Evolutionary conservation across 2,113 vertebrate genomes (phyloP).

Genomic region (Grammomys surdaster): DNA sequence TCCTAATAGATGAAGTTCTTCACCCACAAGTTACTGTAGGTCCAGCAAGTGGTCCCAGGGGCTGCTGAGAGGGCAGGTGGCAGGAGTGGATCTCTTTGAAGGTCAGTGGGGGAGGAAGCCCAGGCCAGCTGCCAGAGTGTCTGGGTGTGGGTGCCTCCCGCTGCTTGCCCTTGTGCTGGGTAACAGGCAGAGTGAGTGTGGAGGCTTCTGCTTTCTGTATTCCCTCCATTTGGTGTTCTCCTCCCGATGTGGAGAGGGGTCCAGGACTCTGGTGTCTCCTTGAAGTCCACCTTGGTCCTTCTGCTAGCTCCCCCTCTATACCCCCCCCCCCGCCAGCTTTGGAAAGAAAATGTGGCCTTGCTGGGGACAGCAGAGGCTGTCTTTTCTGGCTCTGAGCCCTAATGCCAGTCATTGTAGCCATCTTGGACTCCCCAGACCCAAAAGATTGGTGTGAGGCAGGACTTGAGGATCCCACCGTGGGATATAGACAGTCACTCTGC

Average conservation of each 20-base stretch:
- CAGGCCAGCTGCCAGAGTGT: background rate
- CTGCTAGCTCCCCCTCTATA: background rate
- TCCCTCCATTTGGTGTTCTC: background rate
- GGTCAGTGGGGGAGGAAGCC: constrained; percentile 71
- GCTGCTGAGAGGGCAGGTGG: constrained; percentile 5
- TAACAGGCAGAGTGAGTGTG: background rate
- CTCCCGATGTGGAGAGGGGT: background rate
- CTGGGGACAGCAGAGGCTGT: background rate
- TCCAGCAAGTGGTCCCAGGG: background rate
- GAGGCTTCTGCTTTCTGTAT: background rate
- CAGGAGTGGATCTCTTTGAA: constrained; percentile 66
- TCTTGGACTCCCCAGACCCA: background rate
- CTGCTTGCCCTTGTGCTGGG: constrained; percentile 2
- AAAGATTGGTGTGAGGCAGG: background rate
- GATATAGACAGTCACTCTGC: background rate
- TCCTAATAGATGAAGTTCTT: constrained; percentile 49
- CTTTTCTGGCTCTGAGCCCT: constrained; percentile 14
- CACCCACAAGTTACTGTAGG: constrained; percentile 71
- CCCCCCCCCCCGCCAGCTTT: constrained; percentile 23
- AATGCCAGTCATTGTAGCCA: background rate
- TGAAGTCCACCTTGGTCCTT: background rate
- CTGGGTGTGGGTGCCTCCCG: constrained; percentile 43
- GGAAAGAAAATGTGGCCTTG: constrained; percentile 60
- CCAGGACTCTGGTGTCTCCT: background rate
- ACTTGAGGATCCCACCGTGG: background rate